Conservation (phyloP, 2,797 vertebrate genomes). For the Aldrovandia affinis region DNA sequence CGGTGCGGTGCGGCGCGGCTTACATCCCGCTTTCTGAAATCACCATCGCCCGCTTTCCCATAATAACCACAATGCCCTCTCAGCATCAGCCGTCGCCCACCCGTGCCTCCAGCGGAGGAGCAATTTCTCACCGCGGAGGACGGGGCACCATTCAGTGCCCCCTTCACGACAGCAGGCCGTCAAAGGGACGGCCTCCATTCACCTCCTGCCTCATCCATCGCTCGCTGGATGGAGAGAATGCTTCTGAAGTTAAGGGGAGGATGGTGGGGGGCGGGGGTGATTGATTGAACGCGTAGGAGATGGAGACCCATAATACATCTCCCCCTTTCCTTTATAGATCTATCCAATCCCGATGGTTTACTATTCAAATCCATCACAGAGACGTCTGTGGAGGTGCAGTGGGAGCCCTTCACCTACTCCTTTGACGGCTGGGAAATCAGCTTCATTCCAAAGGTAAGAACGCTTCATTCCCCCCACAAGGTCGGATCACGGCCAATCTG, state of each 20-base stretch:
- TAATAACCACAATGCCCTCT: neutral
- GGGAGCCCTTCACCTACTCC: constrained; percentile 91
- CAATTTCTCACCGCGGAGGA: no score
- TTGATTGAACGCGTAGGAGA: constrained; percentile 59
- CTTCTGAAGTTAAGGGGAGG: constrained; percentile 35
- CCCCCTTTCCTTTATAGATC: constrained; percentile 77
- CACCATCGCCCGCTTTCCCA: neutral
- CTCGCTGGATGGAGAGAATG: neutral
- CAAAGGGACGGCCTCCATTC: neutral
- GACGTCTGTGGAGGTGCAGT: constrained; percentile 93
- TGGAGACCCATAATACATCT: constrained; percentile 65
- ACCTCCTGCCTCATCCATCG: neutral
- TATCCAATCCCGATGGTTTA: constrained; percentile 89
- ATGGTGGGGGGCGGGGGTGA: constrained; percentile 47
- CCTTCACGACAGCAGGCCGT: neutral
- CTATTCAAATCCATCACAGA: constrained; percentile 96
- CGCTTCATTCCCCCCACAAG: neutral
- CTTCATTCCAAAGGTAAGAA: constrained; percentile 91
- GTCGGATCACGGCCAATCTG: neutral
- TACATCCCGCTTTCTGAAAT: neutral
- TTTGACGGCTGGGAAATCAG: constrained; percentile 99
- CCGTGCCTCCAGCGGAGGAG: no score
- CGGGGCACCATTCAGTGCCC: neutral
- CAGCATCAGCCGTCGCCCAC: no score
- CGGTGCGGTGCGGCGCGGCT: no score